Conservation (phyloP, 2,113 vertebrate genomes). For the Murina feae region DNA sequence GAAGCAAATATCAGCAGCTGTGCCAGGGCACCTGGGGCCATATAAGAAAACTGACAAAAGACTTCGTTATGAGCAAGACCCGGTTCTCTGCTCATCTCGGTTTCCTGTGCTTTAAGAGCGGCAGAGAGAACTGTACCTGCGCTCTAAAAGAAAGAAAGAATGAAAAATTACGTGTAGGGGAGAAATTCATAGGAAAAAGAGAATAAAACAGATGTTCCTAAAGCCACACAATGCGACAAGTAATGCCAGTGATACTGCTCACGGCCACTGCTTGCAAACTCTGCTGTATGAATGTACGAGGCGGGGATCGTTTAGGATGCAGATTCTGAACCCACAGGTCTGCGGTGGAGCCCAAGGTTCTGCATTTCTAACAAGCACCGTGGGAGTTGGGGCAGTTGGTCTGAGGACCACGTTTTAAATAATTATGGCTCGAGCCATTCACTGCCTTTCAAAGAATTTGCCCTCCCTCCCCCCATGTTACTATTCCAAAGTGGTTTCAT, state of each 20-base stretch:
- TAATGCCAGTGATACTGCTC: neutral
- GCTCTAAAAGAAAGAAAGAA: neutral
- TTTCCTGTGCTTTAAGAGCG: slow-evolving; percentile 9
- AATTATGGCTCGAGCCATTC: neutral
- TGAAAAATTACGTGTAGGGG: too few relatives aligned
- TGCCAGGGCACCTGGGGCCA: slow-evolving; percentile 73
- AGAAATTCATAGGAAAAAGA: neutral
- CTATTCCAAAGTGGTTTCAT: neutral
- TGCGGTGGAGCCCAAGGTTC: neutral
- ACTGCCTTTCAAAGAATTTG: neutral
- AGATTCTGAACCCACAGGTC: neutral
- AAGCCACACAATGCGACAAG: neutral
- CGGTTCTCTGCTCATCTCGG: slow-evolving; percentile 54
- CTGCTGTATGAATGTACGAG: neutral
- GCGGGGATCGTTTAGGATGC: rapidly evolving
- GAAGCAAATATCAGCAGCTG: slow-evolving; percentile 75
- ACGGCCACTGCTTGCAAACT: neutral
- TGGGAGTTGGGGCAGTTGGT: neutral
- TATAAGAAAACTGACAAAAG: slow-evolving; percentile 73
- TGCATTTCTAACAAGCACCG: neutral
- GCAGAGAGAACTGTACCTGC: neutral
- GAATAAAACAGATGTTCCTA: neutral
- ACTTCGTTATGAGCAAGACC: slow-evolving; percentile 59
- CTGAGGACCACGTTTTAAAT: neutral
- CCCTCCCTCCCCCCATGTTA: neutral